phyloP scores from a whole-genome alignment of 2,888 invertebrate species.

The Cryptosula pallasiana region DNA sequence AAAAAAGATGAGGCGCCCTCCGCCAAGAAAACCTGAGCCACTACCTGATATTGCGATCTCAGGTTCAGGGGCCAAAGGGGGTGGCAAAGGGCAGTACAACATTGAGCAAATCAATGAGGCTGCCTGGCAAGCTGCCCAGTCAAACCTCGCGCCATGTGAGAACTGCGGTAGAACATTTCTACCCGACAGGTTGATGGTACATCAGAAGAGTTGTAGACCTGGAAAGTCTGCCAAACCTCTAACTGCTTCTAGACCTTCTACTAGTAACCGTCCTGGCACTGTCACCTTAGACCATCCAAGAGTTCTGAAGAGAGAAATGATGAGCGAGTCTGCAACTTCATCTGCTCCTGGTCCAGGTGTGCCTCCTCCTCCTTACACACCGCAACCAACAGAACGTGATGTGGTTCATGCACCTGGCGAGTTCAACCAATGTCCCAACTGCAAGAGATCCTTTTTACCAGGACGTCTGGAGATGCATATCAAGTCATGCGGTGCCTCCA shows the following conservation, averaged over 20 bases:
- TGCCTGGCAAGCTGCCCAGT: slow-evolving; percentile 60
- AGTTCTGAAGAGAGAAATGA: slow-evolving; percentile 38
- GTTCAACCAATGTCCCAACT: slow-evolving; percentile 18
- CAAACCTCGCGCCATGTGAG: slow-evolving; percentile 61
- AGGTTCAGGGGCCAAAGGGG: background rate
- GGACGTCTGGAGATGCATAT: slow-evolving; percentile 17
- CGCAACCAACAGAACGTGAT: slow-evolving; percentile 16
- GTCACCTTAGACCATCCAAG: slow-evolving; percentile 38
- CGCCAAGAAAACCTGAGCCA: slow-evolving; percentile 60
- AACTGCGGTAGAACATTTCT: slow-evolving; percentile 65
- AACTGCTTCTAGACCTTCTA: background rate
- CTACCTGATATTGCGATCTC: slow-evolving; percentile 29
- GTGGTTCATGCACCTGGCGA: slow-evolving; percentile 16
- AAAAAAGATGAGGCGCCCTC: slow-evolving; percentile 56
- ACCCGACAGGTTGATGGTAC: slow-evolving; percentile 63
- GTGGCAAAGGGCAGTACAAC: slow-evolving; percentile 27
- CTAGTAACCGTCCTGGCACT: slow-evolving; percentile 35
- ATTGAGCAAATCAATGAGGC: slow-evolving; percentile 52
- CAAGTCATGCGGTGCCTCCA: slow-evolving; percentile 32
- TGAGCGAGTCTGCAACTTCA: background rate
- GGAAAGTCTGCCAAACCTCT: slow-evolving; percentile 30
- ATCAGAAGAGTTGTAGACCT: slow-evolving; percentile 58
- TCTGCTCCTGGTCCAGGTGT: background rate
- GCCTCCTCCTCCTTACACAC: slow-evolving; percentile 15
- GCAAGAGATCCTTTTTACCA: slow-evolving; percentile 17